Evolutionary conservation across 2,797 vertebrate genomes (phyloP).

Genomic region (Danio aesculapii): DNA sequence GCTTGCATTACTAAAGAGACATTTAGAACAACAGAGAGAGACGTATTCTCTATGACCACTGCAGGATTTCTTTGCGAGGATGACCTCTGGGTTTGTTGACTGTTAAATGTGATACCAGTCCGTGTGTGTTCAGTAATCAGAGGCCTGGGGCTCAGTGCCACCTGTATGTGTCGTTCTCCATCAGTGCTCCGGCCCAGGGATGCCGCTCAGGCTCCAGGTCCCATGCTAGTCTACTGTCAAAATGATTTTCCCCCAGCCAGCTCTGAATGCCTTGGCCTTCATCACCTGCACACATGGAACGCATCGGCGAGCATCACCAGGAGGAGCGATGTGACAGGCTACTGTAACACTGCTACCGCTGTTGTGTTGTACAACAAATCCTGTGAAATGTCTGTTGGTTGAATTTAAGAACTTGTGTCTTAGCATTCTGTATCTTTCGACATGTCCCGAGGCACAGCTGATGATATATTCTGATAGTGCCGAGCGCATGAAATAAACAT

Average conservation of each 20-base stretch:
- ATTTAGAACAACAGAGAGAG: not conserved
- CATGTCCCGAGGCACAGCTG: slow-evolving; percentile 17
- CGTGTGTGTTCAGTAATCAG: slow-evolving; percentile 51
- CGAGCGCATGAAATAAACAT: slow-evolving; percentile 24
- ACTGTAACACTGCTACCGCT: slow-evolving; percentile 14
- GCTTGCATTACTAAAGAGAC: not conserved
- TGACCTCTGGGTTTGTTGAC: slow-evolving; percentile 44
- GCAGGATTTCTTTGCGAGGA: slow-evolving; percentile 28
- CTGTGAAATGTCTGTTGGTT: slow-evolving; percentile 7
- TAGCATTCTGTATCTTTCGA: slow-evolving; percentile 23
- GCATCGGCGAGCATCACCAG: slow-evolving; percentile 22
- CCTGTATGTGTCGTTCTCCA: slow-evolving; percentile 47
- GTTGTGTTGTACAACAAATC: slow-evolving; percentile 27
- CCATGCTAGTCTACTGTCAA: slow-evolving; percentile 46
- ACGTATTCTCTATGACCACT: not conserved
- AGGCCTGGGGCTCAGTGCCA: slow-evolving; percentile 31
- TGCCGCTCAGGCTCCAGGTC: slow-evolving; percentile 21
- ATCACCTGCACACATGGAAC: slow-evolving; percentile 48
- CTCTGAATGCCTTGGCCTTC: slow-evolving; percentile 24
- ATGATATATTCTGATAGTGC: slow-evolving; percentile 37
- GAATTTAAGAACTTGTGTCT: slow-evolving; percentile 40
- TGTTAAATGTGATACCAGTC: slow-evolving; percentile 51
- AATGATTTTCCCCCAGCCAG: slow-evolving; percentile 36
- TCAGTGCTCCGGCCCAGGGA: slow-evolving; percentile 30
- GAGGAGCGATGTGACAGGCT: slow-evolving; percentile 26